phyloP scores from a whole-genome alignment of 2,113 vertebrate genomes.

The Anhinga anhinga region DNA sequence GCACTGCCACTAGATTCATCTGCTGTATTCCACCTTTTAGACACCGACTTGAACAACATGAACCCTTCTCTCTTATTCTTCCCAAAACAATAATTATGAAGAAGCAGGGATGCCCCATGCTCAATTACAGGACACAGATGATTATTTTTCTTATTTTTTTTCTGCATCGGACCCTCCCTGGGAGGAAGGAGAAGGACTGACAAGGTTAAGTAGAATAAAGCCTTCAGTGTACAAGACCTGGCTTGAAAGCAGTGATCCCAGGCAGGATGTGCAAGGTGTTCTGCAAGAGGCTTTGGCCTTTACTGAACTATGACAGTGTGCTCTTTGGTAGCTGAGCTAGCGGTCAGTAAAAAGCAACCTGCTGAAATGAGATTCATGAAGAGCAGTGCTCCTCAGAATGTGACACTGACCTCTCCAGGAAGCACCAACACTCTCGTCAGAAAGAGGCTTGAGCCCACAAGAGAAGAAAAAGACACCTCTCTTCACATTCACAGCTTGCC shows the following conservation, averaged over 20 bases:
- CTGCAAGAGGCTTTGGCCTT: slow-evolving; percentile 2
- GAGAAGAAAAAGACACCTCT: background rate
- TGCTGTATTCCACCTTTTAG: background rate
- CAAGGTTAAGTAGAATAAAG: background rate
- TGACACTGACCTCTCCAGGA: background rate
- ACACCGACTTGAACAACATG: background rate
- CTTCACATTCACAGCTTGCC: background rate
- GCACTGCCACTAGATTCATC: background rate
- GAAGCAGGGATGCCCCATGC: background rate
- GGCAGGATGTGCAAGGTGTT: background rate
- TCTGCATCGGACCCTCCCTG: background rate
- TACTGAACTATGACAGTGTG: background rate
- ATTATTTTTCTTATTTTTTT: background rate
- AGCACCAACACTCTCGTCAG: background rate
- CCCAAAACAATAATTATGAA: background rate
- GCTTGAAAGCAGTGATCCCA: background rate
- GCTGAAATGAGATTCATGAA: slow-evolving; percentile 37
- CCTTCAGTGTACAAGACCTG: background rate
- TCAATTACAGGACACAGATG: background rate
- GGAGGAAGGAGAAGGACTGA: background rate
- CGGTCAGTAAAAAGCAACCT: background rate
- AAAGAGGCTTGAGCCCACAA: background rate
- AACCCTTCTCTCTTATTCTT: background rate
- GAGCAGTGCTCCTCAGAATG: background rate
- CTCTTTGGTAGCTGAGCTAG: background rate